Base-by-base conservation (phyloP, 1,140 invertebrate species). In the Dreissena rostriformis region DNA sequence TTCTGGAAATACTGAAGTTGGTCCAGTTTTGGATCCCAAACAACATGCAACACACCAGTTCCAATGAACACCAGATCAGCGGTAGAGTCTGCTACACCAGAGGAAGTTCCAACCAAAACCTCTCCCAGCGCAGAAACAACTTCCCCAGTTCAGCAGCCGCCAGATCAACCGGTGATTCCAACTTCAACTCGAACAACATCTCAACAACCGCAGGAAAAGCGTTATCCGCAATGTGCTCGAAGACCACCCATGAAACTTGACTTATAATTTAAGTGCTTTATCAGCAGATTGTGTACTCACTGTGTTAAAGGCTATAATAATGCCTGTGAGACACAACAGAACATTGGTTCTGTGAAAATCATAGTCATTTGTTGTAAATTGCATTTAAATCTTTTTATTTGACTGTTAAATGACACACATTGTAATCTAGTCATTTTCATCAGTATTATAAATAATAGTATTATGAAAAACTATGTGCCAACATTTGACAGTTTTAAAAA, bases 261-360 rank as follows among this genome's bases (percentile, higher is more conserved):
- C 28, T 26, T 29, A 14, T 68, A 68, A 29, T 26, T 68, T 10
- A 29, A 6, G 24, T n/a, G n/a, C n/a, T n/a, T n/a, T n/a, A 24
- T 8, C 8, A 68, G 49, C 28, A 14, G 6, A 14, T 68, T 29
- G 66, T 68, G 66, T 39, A 68, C 49, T 29, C 66, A 68, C 66
- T 14, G 66, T 68, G 66, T 68, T 68, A 26, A 68, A 68, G 66
- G 66, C 66, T 19, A 68, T 68, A n/a, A n/a, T n/a, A n/a, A n/a
- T n/a, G n/a, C n/a, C n/a, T n/a, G n/a, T n/a, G n/a, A n/a, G n/a
- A n/a, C 28, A 68, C 49, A 68, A 68, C 11, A 39, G 26, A 26
- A n/a, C n/a, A n/a, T n/a, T n/a, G n/a, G 55, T n/a, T n/a, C n/a
- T 12, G n/a, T 57, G 55, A 14, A 57, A 14, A 57, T 57, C 12